Evolutionary conservation across 1,140 invertebrate species (phyloP).

Genomic region (Tyrophagus putrescentiae): DNA sequence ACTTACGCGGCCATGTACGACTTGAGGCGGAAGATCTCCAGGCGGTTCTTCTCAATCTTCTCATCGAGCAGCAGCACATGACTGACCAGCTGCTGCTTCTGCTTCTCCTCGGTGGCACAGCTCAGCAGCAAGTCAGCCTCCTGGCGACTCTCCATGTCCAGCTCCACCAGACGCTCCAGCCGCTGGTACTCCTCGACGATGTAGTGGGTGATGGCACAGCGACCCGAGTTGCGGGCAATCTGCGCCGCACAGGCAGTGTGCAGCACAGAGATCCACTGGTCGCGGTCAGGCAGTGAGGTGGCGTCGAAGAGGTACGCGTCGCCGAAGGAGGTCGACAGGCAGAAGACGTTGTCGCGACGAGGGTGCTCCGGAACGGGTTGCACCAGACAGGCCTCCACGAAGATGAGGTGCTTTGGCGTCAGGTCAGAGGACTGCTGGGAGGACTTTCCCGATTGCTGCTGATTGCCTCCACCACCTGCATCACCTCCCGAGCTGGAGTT

Average conservation of each 20-base stretch:
- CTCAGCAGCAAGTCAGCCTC: conserved; percentile 89
- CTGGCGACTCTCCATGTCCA: conserved; percentile 37
- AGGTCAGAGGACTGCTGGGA: neutral
- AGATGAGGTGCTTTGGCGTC: conserved; percentile 78
- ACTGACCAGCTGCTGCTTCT: conserved; percentile 63
- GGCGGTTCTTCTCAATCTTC: conserved; percentile 83
- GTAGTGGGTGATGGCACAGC: conserved; percentile 86
- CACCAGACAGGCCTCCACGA: conserved; percentile 92
- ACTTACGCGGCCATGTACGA: conserved; percentile 74
- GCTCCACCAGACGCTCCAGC: conserved; percentile 87
- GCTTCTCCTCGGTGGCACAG: conserved; percentile 81
- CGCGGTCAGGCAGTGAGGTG: conserved; percentile 76
- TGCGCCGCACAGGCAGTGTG: conserved; percentile 93
- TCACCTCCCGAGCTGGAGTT: neutral
- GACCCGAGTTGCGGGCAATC: conserved; percentile 85
- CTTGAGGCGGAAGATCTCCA: conserved; percentile 84
- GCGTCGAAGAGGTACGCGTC: conserved; percentile 89
- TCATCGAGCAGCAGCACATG: conserved; percentile 93
- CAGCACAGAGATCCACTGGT: conserved; percentile 96
- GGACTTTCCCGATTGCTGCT: neutral
- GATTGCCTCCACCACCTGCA: neutral
- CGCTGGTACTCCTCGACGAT: conserved; percentile 89
- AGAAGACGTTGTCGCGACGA: conserved; percentile 92
- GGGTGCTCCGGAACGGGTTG: conserved; percentile 96
- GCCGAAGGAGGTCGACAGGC: conserved; percentile 89